Base-by-base conservation (phyloP, 2,113 vertebrate genomes). In the Spea bombifrons region DNA sequence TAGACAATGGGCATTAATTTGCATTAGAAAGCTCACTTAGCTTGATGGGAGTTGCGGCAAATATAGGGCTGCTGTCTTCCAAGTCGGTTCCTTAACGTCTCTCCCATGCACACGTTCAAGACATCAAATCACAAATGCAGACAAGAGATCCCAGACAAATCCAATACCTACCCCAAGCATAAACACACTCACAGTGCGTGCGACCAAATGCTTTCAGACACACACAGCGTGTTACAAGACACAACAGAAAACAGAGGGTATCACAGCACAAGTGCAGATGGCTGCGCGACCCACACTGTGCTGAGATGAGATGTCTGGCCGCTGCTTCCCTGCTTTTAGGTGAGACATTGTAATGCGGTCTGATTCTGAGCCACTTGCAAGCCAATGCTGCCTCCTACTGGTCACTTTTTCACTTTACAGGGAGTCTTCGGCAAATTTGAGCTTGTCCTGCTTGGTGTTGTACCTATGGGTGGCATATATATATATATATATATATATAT, bases 261-360 rank as follows among this genome's bases (percentile, higher is more conserved):
- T 80, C 77, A 67, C 77, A 73, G 77, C 70, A 44, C 8, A 73
- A 80, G 77, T 73, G 77, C 77, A 80, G 77, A 80, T 80, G 77
- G 77, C 50, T 46, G 77, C 57, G 64, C 47, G 77, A 13, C 71
- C 45, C 77, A 73, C 71, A 80, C 77, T 73, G 77, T 66, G 71
- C 77, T 59, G 71, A 73, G 70, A 49, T 66, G 77, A 76, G 66
- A 61, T 59, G 77, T 73, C 71, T 73, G 71, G 63, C 61, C 64
- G 30, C 47, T 69, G 57, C 12, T 59, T 43, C 61, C 63, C 63
- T 67, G 77, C 69, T 45, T n/a, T 47, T 70, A 80, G 71, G 77
- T 67, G n/a, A 73, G 50, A 67, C 77, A n/a, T 59, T 55, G 43
- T 45, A 48, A 79, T 55, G 7, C 49, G 13, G 4, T 15, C 55